A percentile compares a stretch with the other conserved stretches of the same genome.
phyloP scores from a whole-genome alignment of 2,888 invertebrate genomes.

The Anaspis maculata region DNA sequence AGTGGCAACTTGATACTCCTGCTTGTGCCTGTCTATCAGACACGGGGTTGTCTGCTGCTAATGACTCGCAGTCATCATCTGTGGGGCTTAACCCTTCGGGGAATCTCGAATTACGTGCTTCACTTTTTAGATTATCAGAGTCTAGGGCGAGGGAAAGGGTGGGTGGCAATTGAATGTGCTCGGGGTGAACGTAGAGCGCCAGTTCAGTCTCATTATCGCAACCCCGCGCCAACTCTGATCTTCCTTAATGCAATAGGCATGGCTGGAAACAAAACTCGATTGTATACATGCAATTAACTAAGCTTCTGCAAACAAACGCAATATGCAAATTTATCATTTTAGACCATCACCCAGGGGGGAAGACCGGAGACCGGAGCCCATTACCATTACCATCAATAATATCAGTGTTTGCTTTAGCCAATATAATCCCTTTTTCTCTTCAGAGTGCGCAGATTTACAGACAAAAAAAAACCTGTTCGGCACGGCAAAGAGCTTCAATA shows the following conservation, averaged over 20 bases:
- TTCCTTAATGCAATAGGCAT: slow-evolving; percentile 18
- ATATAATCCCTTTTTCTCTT: too few species aligned
- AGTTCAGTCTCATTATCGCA: slow-evolving; percentile 17
- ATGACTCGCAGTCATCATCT: slow-evolving; percentile 23
- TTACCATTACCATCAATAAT: too few species aligned
- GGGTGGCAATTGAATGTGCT: slow-evolving; percentile 26
- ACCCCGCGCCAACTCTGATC: too few species aligned
- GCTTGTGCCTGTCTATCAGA: slow-evolving; percentile 4
- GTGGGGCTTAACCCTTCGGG: slow-evolving; percentile 24
- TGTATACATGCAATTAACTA: slow-evolving; percentile 22
- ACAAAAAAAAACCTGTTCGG: too few species aligned
- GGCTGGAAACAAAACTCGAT: slow-evolving; percentile 17
- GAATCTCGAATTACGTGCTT: slow-evolving; percentile 30
- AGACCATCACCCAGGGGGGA: slow-evolving; percentile 2
- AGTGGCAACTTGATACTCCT: slow-evolving; percentile 16
- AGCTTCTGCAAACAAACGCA: slow-evolving; percentile 21
- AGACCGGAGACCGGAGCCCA: too few species aligned
- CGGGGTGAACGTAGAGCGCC: slow-evolving; percentile 13
- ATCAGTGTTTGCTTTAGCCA: too few species aligned
- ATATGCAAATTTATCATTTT: slow-evolving; percentile 23
- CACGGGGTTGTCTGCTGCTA: slow-evolving; percentile 13
- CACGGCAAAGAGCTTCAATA: too few species aligned
- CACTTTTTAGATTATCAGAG: slow-evolving; percentile 31
- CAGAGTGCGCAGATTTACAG: too few species aligned
- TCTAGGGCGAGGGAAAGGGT: slow-evolving; percentile 26